phyloP scores from a whole-genome alignment of 2,888 invertebrate species.

The Chromoteleia sp. region DNA sequence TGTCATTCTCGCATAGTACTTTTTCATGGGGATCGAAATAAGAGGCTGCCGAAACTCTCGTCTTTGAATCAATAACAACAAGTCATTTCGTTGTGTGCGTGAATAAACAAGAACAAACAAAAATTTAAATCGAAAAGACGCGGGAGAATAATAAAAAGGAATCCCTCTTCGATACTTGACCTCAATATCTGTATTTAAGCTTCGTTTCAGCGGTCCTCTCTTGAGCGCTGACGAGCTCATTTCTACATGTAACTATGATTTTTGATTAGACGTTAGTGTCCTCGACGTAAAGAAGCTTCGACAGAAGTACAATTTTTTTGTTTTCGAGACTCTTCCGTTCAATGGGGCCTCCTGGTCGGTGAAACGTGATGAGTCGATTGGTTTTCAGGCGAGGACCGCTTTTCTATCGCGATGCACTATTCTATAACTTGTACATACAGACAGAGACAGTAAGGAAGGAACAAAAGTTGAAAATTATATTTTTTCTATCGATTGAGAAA shows the following conservation, averaged over 20 bases:
- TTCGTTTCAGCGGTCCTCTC: constrained; percentile 77
- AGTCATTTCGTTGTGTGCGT: constrained; percentile 76
- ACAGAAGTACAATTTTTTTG: constrained; percentile 22
- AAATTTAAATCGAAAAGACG: constrained; percentile 67
- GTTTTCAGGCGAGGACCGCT: constrained; percentile 72
- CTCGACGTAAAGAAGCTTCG: constrained; percentile 2
- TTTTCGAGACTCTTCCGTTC: background rate
- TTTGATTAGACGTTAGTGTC: constrained; percentile 25
- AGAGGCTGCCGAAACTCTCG: constrained; percentile 74
- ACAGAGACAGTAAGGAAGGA: constrained; percentile 77
- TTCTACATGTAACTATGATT: constrained; percentile 43
- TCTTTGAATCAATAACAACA: constrained; percentile 75
- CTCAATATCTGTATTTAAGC: constrained; percentile 80
- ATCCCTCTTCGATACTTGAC: constrained; percentile 71
- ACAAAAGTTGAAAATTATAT: constrained; percentile 83
- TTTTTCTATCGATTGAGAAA: constrained; percentile 83
- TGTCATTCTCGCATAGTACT: constrained; percentile 24
- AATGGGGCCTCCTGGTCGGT: background rate
- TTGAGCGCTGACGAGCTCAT: constrained; percentile 65
- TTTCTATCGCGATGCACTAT: constrained; percentile 81
- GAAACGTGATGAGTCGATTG: constrained; percentile 5
- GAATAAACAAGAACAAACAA: constrained; percentile 47
- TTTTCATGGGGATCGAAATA: constrained; percentile 53
- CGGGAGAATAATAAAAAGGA: constrained; percentile 63
- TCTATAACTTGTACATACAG: constrained; percentile 84